Evolutionary conservation across 2,797 vertebrate species (phyloP), one percentile per base, ranked within the genome.

Genomic region (Alectoris magna): DNA sequence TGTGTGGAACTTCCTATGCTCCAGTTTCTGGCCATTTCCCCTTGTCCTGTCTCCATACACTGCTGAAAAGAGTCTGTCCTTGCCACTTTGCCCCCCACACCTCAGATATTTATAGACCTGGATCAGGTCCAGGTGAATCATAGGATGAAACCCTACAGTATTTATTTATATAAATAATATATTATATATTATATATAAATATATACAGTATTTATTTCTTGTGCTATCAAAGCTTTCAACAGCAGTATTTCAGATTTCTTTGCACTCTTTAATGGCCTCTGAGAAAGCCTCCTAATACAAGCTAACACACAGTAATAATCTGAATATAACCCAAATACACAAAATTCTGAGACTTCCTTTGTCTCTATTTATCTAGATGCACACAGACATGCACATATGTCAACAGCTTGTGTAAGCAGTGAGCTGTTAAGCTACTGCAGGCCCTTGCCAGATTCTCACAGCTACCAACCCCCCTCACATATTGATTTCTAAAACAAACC

Each of bases 401-500:
- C 84, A 90, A 81, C 75, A 87, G 77, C 75, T 84, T 90, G n/a
- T 60, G 39, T 38, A 73, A 88, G 38, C 46, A 84, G 12, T 12
- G 48, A 91, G 46, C 43, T 1, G 16, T 36, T 39, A 70, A 78
- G 56, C 8, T 84, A 51, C 51, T 81, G 68, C 56, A 86, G 34
- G 80, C 59, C 29, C 31, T 39, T 81, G 49, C 41, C 59, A 55
- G 55, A 81, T 89, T 80, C 59, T 81, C 68, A 84, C 55, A 74
- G 76, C 53, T 90, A 74, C n/a, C 34, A 62, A 69, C 17, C 14
- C n/a, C 22, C 55, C 63, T 88, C 84, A 90, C 6, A 21, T 48
- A 81, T 8, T 84, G 26, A 62, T 77, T 86, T 91, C 69, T 88
- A 71, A 90, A 88, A 89, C 36, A 87, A 91, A 43, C 3, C 9